phyloP scores from a whole-genome alignment of 1,140 invertebrate species.

The Trypoxylus dichotomus region DNA sequence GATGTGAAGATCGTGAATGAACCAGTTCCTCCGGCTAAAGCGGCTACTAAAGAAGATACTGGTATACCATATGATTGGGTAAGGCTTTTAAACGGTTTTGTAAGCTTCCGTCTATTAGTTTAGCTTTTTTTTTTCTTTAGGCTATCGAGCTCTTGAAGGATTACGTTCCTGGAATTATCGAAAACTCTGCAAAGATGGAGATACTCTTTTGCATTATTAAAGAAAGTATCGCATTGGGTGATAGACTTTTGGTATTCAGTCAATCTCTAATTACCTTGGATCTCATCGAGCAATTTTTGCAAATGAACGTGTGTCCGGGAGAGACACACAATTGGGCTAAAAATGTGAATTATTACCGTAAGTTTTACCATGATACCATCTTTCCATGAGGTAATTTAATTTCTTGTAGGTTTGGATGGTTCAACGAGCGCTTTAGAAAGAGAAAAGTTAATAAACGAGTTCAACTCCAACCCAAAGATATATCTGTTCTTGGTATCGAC shows the following conservation, averaged over 20 bases:
- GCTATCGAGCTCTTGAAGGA: slow-evolving; percentile 83
- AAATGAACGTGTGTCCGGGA: slow-evolving; percentile 76
- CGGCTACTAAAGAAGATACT: slow-evolving; percentile 67
- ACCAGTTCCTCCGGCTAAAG: slow-evolving; percentile 37
- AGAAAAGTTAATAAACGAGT: slow-evolving; percentile 96
- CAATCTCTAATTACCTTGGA: slow-evolving; percentile 95
- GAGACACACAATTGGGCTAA: slow-evolving; percentile 78
- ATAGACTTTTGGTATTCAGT: slow-evolving; percentile 94
- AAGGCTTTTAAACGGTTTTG: slow-evolving; percentile 39
- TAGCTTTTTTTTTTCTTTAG: slow-evolving; percentile 54
- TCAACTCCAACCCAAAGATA: slow-evolving; percentile 89
- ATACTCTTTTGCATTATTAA: slow-evolving; percentile 92
- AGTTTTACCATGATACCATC: slow-evolving; percentile 51
- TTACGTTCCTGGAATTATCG: slow-evolving; percentile 85
- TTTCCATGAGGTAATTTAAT: neutral
- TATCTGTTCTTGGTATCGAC: slow-evolving; percentile 96
- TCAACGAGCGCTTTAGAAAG: slow-evolving; percentile 91
- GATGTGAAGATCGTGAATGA: slow-evolving; percentile 56
- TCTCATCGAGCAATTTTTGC: slow-evolving; percentile 95
- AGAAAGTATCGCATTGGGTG: slow-evolving; percentile 83
- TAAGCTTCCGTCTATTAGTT: neutral
- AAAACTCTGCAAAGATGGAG: slow-evolving; percentile 95
- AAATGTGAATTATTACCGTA: slow-evolving; percentile 90
- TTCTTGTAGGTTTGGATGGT: slow-evolving; percentile 80
- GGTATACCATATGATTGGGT: slow-evolving; percentile 84